phyloP scores from a whole-genome alignment of 64 coral and sea anemone species.

The Montipora foliosa region DNA sequence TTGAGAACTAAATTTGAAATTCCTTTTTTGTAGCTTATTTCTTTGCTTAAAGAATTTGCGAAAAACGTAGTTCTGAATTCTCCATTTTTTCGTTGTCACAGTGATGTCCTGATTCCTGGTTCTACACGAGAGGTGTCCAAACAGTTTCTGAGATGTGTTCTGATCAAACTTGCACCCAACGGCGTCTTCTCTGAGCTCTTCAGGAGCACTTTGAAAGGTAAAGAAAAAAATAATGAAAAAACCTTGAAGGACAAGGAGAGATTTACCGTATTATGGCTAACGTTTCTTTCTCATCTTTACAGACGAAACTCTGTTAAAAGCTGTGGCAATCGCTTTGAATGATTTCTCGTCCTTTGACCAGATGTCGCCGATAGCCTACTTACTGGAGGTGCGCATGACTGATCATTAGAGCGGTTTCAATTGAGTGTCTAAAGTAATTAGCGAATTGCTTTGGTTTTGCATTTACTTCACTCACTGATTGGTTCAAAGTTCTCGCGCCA shows the following conservation, averaged over 20 bases:
- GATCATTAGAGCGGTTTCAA: background rate
- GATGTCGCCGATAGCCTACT: conserved; percentile 97
- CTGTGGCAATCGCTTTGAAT: conserved; percentile 84
- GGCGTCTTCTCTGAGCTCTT: conserved; percentile 98
- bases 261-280: background rate
- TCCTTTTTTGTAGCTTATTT: too few relatives aligned
- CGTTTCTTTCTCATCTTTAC: background rate
- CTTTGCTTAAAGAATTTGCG: too few relatives aligned
- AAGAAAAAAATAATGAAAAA: background rate
- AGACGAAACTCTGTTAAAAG: conserved; percentile 88
- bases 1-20: too few relatives aligned
- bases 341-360: conserved; percentile 95
- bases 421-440: too few relatives aligned
- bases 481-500: too few relatives aligned
- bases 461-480: too few relatives aligned
- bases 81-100: conserved; percentile 18
- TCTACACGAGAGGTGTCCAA: conserved; percentile 94
- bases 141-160: conserved; percentile 96
- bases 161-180: conserved; percentile 94
- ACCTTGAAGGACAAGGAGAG: too few relatives aligned
- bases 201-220: conserved; percentile 86
- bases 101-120: conserved; percentile 84
- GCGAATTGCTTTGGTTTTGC: too few relatives aligned
- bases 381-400: conserved; percentile 74
- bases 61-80: too few relatives aligned